Conservation (phyloP, 2,888 invertebrate species). For the Drosophila subquinaria region DNA sequence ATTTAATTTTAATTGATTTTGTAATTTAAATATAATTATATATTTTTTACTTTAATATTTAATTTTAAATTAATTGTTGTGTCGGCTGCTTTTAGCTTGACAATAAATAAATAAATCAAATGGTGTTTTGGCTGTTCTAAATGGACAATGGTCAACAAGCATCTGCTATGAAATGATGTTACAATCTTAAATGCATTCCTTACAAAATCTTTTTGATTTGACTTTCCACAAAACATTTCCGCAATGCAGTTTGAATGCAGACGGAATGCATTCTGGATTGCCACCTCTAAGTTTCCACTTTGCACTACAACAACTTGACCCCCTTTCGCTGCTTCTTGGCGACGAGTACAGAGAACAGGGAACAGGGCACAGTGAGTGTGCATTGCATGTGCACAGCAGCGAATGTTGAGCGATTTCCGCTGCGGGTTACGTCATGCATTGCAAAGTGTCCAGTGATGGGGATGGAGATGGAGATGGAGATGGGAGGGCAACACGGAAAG, state of each 20-base stretch:
- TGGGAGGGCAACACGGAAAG: not conserved
- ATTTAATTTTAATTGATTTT: no score
- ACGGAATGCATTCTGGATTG: slow-evolving; percentile 4
- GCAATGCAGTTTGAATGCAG: slow-evolving; percentile 16
- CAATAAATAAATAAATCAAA: no score
- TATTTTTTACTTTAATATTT: no score
- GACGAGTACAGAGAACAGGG: not conserved
- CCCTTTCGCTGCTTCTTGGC: slow-evolving; percentile 3
- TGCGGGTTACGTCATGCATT: slow-evolving; percentile 74
- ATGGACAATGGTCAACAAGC: not conserved
- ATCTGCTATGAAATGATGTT: not conserved
- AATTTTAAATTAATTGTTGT: no score
- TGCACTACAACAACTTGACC: not conserved
- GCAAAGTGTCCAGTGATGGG: slow-evolving; percentile 34
- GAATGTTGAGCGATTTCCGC: slow-evolving; percentile 71
- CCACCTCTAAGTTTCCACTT: slow-evolving; percentile 8
- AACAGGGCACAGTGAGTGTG: not conserved
- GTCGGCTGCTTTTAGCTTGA: no score
- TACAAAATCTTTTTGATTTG: slow-evolving; percentile 8
- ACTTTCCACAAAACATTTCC: slow-evolving; percentile 7
- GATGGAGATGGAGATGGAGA: not conserved
- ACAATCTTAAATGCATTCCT: not conserved
- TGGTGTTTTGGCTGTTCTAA: no score
- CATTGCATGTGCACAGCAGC: slow-evolving; percentile 60
- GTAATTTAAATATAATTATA: no score